Conservation (phyloP, 2,888 invertebrate species). For the Drosophila lutescens region DNA sequence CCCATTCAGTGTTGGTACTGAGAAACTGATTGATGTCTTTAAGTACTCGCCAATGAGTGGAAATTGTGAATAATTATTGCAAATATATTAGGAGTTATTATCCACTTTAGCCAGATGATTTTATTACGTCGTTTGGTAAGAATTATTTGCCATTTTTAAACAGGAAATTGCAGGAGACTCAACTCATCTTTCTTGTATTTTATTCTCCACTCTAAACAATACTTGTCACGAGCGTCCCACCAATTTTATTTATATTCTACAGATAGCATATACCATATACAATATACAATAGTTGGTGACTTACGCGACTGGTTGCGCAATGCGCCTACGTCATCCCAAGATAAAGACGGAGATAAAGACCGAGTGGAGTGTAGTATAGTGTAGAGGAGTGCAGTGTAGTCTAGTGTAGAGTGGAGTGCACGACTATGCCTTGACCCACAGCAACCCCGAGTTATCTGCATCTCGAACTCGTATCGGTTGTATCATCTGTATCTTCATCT, state of each 20-base stretch:
- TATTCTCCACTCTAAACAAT: conserved; percentile 6
- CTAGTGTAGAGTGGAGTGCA: conserved; percentile 5
- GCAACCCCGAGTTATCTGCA: conserved; percentile 30
- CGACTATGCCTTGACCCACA: conserved; percentile 48
- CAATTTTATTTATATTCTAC: conserved; percentile 20
- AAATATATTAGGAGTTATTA: conserved; percentile 2
- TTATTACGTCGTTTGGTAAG: conserved; percentile 1
- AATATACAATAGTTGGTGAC: neutral
- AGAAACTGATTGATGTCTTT: neutral
- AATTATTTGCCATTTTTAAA: neutral
- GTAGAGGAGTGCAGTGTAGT: neutral
- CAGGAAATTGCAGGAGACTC: conserved; percentile 7
- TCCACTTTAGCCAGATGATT: conserved; percentile 2
- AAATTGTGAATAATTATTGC: neutral
- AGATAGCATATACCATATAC: neutral
- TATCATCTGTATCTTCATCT: conserved; percentile 33
- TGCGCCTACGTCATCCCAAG: conserved; percentile 50
- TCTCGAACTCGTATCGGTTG: conserved; percentile 7
- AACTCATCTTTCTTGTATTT: neutral
- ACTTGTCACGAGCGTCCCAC: conserved; percentile 17
- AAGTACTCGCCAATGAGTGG: neutral
- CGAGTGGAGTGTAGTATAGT: neutral
- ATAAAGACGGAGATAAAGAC: conserved; percentile 5
- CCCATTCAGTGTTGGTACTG: neutral
- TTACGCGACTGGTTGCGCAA: conserved; percentile 41